Percentiles rank a stretch among this genome's conserved stretches.
Conservation (phyloP, 2,113 vertebrate species). For the Pithys albifrons region DNA sequence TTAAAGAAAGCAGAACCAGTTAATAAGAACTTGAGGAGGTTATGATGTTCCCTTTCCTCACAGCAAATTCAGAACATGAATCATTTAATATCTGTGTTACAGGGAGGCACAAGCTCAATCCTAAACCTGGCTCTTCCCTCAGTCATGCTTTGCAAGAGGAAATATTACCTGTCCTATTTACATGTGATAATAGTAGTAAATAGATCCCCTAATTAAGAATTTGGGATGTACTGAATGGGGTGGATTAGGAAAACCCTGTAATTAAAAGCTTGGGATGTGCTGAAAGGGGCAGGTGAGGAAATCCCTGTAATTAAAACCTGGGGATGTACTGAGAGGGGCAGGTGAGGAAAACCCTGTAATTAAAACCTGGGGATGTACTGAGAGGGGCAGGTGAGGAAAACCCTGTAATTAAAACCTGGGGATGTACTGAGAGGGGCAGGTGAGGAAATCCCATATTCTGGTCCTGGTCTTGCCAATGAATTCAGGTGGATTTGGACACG, state of each 20-base stretch:
- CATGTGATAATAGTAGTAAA: neutral
- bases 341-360: neutral
- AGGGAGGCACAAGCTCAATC: neutral
- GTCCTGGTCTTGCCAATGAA: neutral
- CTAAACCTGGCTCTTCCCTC: neutral
- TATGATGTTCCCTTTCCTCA: neutral
- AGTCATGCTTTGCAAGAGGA: neutral
- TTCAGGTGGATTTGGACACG: neutral
- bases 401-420: neutral
- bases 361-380: too few species aligned
- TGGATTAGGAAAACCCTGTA: too few species aligned
- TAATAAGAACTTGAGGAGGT: slow-evolving; percentile 26
- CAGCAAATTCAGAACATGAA: neutral
- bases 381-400: neutral
- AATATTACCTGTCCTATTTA: neutral
- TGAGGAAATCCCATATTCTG: neutral
- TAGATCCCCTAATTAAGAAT: neutral
- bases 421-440: neutral
- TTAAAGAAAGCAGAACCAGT: slow-evolving; percentile 22
- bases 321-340: neutral
- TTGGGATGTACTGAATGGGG: neutral
- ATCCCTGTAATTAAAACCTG: neutral
- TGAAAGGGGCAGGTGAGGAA: neutral
- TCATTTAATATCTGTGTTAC: neutral
- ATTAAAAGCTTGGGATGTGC: neutral